These are phyloP conservation scores for Anas bahamensis DNA, from an alignment of 2,797 vertebrate species.

Conservation along the genomic window DNA sequence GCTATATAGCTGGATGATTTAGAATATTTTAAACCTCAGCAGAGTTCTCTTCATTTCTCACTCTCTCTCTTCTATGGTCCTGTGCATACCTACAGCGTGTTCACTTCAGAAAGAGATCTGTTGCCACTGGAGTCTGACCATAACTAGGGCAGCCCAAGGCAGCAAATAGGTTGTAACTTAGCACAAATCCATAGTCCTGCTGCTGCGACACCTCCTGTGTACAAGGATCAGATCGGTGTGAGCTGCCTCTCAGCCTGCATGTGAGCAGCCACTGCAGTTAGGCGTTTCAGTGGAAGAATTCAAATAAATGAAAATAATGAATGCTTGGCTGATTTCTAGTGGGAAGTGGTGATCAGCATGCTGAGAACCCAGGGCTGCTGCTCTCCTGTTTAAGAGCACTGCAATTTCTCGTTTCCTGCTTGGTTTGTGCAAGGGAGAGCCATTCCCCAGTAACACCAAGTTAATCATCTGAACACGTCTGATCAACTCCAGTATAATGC, in stretches of 20 bases:
- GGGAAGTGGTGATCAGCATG: not conserved
- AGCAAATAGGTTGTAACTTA: conserved; percentile 17
- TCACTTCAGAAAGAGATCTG: conserved; percentile 7
- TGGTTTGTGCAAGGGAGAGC: not conserved
- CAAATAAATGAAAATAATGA: not conserved
- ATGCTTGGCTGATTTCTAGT: not conserved
- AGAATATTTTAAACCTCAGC: conserved; percentile 26
- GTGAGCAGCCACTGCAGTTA: not conserved
- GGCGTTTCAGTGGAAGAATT: not conserved
- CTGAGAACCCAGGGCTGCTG: not conserved
- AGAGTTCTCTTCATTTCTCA: not conserved
- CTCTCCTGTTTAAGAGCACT: not conserved
- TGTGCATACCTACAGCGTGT: not conserved
- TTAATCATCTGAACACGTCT: not conserved
- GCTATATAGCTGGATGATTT: conserved; percentile 39
- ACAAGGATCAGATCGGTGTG: not conserved
- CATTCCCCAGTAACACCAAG: not conserved
- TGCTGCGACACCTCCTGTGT: not conserved
- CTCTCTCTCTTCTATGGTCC: not conserved
- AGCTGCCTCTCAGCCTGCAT: not conserved
- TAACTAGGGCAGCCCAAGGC: not conserved
- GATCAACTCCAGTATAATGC: not conserved
- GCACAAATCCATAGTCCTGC: not conserved
- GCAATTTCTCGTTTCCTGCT: not conserved
- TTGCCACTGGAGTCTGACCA: not conserved